phyloP scores from a whole-genome alignment of 2,888 invertebrate genomes.

The Bellardia pandia region DNA sequence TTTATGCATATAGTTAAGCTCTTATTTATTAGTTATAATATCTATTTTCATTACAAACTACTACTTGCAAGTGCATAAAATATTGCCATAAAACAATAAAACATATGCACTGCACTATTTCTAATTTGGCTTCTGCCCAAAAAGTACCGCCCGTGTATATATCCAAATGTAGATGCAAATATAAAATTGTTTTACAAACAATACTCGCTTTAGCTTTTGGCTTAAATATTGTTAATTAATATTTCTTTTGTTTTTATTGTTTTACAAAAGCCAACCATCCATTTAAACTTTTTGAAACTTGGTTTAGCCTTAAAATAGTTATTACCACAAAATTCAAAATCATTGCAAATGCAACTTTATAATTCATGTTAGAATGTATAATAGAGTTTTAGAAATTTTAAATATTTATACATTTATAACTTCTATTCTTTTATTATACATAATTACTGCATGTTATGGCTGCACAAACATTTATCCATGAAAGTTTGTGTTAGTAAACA shows the following conservation, averaged over 20 bases:
- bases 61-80: neutral
- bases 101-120: neutral
- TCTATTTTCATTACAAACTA: neutral
- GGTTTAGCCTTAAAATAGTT: slow-evolving; percentile 1
- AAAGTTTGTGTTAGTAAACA: neutral
- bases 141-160: neutral
- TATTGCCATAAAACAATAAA: neutral
- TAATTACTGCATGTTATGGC: slow-evolving; percentile 1
- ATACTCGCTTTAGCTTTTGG: slow-evolving; percentile 29
- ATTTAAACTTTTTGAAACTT: neutral
- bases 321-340: neutral
- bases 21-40: neutral
- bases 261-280: neutral
- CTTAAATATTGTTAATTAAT: slow-evolving; percentile 56
- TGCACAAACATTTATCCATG: neutral
- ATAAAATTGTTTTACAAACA: neutral
- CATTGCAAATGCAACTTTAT: neutral
- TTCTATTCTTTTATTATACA: neutral
- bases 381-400: neutral
- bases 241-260: neutral
- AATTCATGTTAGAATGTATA: neutral
- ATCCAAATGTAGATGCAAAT: too few species aligned
- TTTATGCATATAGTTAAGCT: neutral
- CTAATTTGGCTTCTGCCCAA: slow-evolving; percentile 43
- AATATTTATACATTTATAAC: too few species aligned